Base-by-base conservation (phyloP, 2,113 vertebrate genomes). In the Hippocampus zosterae region DNA sequence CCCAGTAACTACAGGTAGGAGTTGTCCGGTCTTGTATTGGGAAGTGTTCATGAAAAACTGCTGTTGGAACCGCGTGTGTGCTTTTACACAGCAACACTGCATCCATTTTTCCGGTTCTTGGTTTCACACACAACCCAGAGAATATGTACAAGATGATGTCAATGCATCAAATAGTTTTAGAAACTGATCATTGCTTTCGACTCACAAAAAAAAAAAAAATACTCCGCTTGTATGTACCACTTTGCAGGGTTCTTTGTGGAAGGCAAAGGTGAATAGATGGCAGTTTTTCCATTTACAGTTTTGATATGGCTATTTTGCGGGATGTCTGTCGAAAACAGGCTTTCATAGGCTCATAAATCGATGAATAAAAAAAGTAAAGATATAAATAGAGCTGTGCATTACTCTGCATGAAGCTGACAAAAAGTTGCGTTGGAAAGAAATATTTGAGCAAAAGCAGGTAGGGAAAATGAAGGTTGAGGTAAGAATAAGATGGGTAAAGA, bases 331-430 rank as follows among this genome's bases (percentile, higher is more conserved):
- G 21, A 1, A 52, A 52, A 52, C 5, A 52, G 19, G 50, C n/a
- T 23, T 56, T 56, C 12, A 56, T 25, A 67, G 67, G 80, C 74
- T 77, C 78, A 87, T 72, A 67, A 78, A 67, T 85, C 75, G 85
- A 50, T 2, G 15, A 84, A 81, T 77, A 63, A 76, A 72, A 72
- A 33, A 33, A 85, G 82, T 80, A 76, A 60, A 79, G 74, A 84
- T 87, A 91, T 90, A 91, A 91, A 91, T 89, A 91, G 73, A 84
- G 85, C 81, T 86, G 81, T 87, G 85, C 86, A 86, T 87, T 85
- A 78, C 72, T 88, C 85, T 82, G 82, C 79, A 79, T 77, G 70
- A 85, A 78, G 19, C 50, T 52, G 75, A 82, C 71, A 67, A 29
- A 71, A 52, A 79, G 75, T 76, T 56, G 72, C 33, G 5, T 37